A percentile compares a stretch with the other conserved stretches of the same genome.
phyloP scores from a whole-genome alignment of 2,113 vertebrate species.

The Callocephalon fimbriatum region DNA sequence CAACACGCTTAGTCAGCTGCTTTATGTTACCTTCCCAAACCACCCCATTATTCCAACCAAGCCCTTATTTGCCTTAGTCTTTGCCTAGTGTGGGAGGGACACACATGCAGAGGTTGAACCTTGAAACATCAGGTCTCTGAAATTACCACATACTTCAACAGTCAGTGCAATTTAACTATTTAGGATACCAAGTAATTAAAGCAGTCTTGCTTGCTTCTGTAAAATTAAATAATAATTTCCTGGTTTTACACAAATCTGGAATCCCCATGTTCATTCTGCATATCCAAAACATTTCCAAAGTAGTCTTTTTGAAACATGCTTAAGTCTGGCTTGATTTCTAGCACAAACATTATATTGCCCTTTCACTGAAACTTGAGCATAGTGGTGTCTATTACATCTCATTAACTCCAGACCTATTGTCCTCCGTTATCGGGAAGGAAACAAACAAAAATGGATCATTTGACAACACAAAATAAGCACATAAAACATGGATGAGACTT shows the following conservation, averaged over 20 bases:
- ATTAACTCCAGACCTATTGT: slow-evolving; percentile 65
- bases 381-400: slow-evolving; percentile 70
- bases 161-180: not conserved
- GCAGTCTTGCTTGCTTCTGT: not conserved
- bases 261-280: not conserved
- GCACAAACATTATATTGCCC: not conserved
- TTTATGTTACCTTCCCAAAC: not conserved
- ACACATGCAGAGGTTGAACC: not conserved
- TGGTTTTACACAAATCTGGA: not conserved
- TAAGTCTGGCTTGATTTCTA: slow-evolving; percentile 4
- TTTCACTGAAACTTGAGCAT: slow-evolving; percentile 69
- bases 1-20: not conserved
- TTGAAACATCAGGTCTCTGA: not conserved
- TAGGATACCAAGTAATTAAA: not conserved
- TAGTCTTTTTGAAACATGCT: not conserved
- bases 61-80: not conserved
- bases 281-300: not conserved
- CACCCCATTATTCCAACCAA: not conserved
- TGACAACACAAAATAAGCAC: slow-evolving; percentile 46
- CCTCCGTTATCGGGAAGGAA: slow-evolving; percentile 37
- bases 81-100: not conserved
- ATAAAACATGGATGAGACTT: slow-evolving; percentile 49
- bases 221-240: not conserved
- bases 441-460: slow-evolving; percentile 63
- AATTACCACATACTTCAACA: not conserved